Percentiles rank a stretch among this genome's conserved stretches.
These are phyloP conservation scores for Heliconius hortense DNA, from an alignment of 2,888 invertebrate species.

Conservation along the genomic window DNA sequence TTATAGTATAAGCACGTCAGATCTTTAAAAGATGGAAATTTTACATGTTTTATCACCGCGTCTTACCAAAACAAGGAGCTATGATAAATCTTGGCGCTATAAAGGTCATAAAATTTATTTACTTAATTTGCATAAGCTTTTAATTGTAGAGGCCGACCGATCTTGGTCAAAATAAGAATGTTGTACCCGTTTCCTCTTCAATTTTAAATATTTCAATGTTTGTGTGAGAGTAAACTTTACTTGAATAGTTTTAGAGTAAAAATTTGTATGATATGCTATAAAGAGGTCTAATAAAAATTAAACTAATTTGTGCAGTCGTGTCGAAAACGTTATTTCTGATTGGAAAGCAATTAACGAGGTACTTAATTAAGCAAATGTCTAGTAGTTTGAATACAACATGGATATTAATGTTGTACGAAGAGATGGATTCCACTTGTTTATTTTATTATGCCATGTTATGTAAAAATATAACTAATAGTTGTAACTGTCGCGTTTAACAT, in stretches of 20 bases:
- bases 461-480: slow-evolving; percentile 9
- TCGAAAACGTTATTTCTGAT: slow-evolving; percentile 55
- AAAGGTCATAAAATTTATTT: slow-evolving; percentile 53
- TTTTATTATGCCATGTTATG: slow-evolving; percentile 12
- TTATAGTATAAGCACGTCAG: slow-evolving; percentile 21
- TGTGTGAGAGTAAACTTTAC: slow-evolving; percentile 31
- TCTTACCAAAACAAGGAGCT: slow-evolving; percentile 54
- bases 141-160: slow-evolving; percentile 60
- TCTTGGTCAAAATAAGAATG: slow-evolving; percentile 59
- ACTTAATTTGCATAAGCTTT: slow-evolving; percentile 73
- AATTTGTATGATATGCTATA: slow-evolving; percentile 22
- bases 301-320: slow-evolving; percentile 61
- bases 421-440: slow-evolving; percentile 11
- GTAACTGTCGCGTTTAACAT: slow-evolving; percentile 12
- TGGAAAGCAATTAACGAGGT: slow-evolving; percentile 55
- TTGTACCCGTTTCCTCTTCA: slow-evolving; percentile 68
- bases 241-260: slow-evolving; percentile 25
- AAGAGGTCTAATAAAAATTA: slow-evolving; percentile 59
- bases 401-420: slow-evolving; percentile 11
- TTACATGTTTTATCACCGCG: slow-evolving; percentile 47
- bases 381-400: slow-evolving; percentile 37
- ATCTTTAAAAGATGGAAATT: slow-evolving; percentile 55
- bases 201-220: slow-evolving; percentile 28
- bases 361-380: slow-evolving; percentile 48
- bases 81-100: slow-evolving; percentile 60